Percentiles rank a stretch among this genome's conserved stretches.
Conservation (phyloP, 2,888 invertebrate species). For the Sussaba pulchella region DNA sequence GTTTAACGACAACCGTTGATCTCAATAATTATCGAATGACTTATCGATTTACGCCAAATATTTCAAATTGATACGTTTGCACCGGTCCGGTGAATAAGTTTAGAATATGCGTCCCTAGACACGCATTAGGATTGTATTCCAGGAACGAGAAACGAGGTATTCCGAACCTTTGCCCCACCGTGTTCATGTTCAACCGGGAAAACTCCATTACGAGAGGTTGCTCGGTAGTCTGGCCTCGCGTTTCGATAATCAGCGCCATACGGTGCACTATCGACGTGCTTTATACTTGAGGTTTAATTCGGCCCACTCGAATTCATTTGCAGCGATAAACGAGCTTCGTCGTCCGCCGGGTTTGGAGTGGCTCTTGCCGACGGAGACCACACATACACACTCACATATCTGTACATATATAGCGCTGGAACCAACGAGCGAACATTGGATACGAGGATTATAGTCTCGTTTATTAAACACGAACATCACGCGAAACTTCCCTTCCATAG, state of each 20-base stretch:
- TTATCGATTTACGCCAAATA: conserved; percentile 10
- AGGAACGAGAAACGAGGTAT: conserved; percentile 12
- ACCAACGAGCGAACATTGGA: conserved; percentile 48
- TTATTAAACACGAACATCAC: conserved; percentile 78
- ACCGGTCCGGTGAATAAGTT: conserved; percentile 15
- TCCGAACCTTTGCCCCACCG: conserved; percentile 33
- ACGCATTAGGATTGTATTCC: conserved; percentile 31
- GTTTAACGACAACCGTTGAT: background rate
- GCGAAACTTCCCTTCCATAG: conserved; percentile 15
- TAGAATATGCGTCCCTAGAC: background rate
- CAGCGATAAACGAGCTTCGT: conserved; percentile 77
- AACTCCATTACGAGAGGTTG: conserved; percentile 74
- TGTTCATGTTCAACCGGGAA: conserved; percentile 24
- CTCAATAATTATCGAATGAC: background rate
- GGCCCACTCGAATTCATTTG: conserved; percentile 81
- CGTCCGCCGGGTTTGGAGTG: conserved; percentile 37
- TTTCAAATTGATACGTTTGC: background rate
- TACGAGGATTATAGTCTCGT: conserved; percentile 79
- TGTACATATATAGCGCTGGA: no score
- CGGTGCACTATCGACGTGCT: conserved; percentile 70
- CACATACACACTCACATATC: no score
- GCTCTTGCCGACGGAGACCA: conserved; percentile 20
- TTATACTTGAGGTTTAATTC: conserved; percentile 83
- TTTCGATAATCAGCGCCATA: conserved; percentile 47
- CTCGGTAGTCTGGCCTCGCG: conserved; percentile 18